A percentile compares a stretch with the other conserved stretches of the same genome.
phyloP scores from a whole-genome alignment of 2,797 vertebrate species.

The Sebastes trivittatus region DNA sequence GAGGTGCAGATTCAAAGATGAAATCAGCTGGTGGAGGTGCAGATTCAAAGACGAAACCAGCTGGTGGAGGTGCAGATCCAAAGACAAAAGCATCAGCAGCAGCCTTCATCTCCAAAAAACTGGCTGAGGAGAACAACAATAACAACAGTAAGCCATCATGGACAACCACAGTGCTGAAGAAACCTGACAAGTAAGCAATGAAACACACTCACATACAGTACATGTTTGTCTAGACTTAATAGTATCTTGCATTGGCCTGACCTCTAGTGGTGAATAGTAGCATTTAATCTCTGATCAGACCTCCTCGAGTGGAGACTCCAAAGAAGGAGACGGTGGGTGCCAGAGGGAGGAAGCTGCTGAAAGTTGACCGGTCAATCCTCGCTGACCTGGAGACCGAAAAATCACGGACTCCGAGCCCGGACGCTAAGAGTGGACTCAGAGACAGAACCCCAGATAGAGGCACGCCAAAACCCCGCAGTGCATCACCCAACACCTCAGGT shows the following conservation, averaged over 20 bases:
- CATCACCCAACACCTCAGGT: constrained; percentile 56
- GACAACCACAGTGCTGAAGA: constrained; percentile 38
- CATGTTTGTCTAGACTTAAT: neutral
- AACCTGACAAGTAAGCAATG: constrained; percentile 58
- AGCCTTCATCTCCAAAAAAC: constrained; percentile 79
- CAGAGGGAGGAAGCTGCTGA: constrained; percentile 60
- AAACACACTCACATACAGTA: neutral
- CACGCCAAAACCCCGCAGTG: neutral
- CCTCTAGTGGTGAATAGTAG: constrained; percentile 28
- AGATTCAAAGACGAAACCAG: neutral
- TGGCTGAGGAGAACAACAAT: constrained; percentile 69
- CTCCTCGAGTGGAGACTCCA: constrained; percentile 37
- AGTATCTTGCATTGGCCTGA: constrained; percentile 2
- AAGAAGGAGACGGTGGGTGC: constrained; percentile 40
- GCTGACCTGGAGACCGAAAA: constrained; percentile 34
- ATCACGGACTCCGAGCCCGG: neutral
- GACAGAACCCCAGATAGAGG: constrained; percentile 41
- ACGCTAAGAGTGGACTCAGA: neutral
- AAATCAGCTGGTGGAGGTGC: neutral
- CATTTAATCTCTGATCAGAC: constrained; percentile 35
- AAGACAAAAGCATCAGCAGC: constrained; percentile 59
- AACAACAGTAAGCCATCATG: constrained; percentile 52
- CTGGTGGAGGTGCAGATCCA: neutral
- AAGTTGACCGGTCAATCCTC: constrained; percentile 52
- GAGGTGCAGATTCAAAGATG: neutral